Base-by-base conservation (phyloP, 2,113 vertebrate genomes). In the Meles meles region DNA sequence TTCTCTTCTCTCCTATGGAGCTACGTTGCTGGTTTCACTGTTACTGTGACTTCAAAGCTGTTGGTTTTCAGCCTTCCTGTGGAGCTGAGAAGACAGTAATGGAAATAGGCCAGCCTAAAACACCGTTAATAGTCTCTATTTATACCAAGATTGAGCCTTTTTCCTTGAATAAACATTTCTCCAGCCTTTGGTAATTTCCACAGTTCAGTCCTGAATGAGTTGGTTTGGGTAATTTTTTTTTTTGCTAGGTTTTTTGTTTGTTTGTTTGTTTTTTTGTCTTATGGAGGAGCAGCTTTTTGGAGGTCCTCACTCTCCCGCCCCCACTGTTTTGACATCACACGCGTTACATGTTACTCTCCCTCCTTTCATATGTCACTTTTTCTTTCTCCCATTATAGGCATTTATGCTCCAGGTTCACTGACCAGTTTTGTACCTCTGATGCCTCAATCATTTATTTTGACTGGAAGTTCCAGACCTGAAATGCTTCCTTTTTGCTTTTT, bases 401-500 rank as follows among this genome's bases (percentile, higher is more conserved):
- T 71, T 88, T 65, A 29, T 77, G 25, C 44, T 74, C 6, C 79
- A 12, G 37, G n/a, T 57, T 74, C 39, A 55, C 9, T 42, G 6
- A 61, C 42, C 72, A 49, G 11, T 84, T 97, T n/a, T 84, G 0
- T 92, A 39, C 76, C 59, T 88, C 34, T 81, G 31, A 27, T 90
- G 23, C 80, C 21, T 95, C 69, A 12, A 7, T 77, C 15, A n/a
- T 87, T 95, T 80, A 63, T 96, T 87, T 85, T 31, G n/a, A 44
- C 23, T 42, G 14, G n/a, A 88, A 42, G 34, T 76, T 4, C 44
- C 57, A 96, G 31, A 80, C 49, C 59, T 67, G 5, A 94, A 72
- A 49, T n/a, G 18, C 79, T 95, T 88, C 7, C n/a, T 63, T 67
- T 95, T 37, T 90, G 37, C 31, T 80, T 95, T 77, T 92, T 91